phyloP scores from a whole-genome alignment of 2,888 invertebrate species.

The Homarus gammarus region DNA sequence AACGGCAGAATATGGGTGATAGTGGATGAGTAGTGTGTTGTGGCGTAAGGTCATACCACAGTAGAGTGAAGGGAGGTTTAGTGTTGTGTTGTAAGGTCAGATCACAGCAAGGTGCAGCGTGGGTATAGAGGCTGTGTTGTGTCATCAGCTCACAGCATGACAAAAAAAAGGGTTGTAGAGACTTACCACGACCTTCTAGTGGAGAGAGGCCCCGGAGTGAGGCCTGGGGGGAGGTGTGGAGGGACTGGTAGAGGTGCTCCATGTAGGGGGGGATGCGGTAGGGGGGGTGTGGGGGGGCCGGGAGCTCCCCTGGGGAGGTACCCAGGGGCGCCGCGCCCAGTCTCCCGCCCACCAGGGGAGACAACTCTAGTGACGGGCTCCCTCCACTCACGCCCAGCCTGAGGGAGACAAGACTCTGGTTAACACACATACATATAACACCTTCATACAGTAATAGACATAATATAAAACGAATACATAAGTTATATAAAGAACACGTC shows the following conservation, averaged over 20 bases:
- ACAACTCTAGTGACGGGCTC: constrained; percentile 78
- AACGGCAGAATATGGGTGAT: too few species aligned
- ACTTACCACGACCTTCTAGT: constrained; percentile 81
- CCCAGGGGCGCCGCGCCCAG: constrained; percentile 79
- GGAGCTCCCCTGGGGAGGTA: constrained; percentile 79
- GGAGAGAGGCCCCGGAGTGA: constrained; percentile 83
- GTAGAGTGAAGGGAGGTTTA: too few species aligned
- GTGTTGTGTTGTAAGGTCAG: too few species aligned
- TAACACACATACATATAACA: too few species aligned
- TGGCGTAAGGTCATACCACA: too few species aligned
- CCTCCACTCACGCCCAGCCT: constrained; percentile 77
- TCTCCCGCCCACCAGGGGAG: constrained; percentile 79
- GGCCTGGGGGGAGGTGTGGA: constrained; percentile 85
- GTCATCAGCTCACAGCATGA: too few species aligned
- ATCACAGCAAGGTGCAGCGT: too few species aligned
- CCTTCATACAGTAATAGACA: too few species aligned
- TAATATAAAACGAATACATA: not conserved
- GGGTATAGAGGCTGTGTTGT: too few species aligned
- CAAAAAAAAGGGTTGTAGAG: too few species aligned
- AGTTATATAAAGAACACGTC: too few species aligned
- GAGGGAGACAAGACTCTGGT: constrained; percentile 47
- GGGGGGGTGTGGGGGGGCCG: constrained; percentile 82
- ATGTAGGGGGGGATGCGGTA: constrained; percentile 86
- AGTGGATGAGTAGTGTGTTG: too few species aligned
- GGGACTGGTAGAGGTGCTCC: constrained; percentile 88